Evolutionary conservation across 2,113 vertebrate species (phyloP), one percentile per base, ranked within the genome.

Genomic region (Cettia cetti): DNA sequence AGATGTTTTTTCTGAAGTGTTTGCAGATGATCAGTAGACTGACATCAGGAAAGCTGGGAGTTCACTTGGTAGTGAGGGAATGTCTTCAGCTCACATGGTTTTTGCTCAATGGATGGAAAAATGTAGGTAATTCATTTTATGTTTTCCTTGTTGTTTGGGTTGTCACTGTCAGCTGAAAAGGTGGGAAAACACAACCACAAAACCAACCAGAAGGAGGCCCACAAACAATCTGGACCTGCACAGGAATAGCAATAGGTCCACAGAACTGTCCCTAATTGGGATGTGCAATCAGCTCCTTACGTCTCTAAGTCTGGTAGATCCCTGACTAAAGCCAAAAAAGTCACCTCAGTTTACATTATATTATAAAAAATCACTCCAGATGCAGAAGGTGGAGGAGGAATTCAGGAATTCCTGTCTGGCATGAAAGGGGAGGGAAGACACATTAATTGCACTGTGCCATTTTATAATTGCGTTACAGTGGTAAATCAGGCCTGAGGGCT

Each of bases 401-500:
- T 86, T 92, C 40, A 92, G 80, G 42, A 91, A 95, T 92, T 94
- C 40, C 80, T 84, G 82, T 89, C 69, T 93, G 69, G 86, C 49
- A 78, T 49, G 66, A 90, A 92, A 90, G 61, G 40, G 86, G 92
- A 92, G 94, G 93, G 42, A 92, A 90, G 95, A 95, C n/a, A 50
- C 77, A 79, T 86, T 93, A 94, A 96, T 92, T 93, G 86, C 61
- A 21, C 50, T 65, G 79, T 90, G 72, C 90, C 82, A 57, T 86
- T 93, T 92, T 79, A 79, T 95, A 95, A 96, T 68, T 86, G 80
- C 2, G 0, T 92, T 97, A 57, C 83, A 91, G 69, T 53, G 61
- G 80, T 96, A 94, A 96, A 94, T 93, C 90, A 94, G 89, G 86
- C 92, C 93, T 53, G 64, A 82, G 88, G 90, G 94, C 80, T 96